Evolutionary conservation across 2,797 vertebrate species (phyloP), one percentile per base, ranked within the genome.

Genomic region (Acomys russatus): DNA sequence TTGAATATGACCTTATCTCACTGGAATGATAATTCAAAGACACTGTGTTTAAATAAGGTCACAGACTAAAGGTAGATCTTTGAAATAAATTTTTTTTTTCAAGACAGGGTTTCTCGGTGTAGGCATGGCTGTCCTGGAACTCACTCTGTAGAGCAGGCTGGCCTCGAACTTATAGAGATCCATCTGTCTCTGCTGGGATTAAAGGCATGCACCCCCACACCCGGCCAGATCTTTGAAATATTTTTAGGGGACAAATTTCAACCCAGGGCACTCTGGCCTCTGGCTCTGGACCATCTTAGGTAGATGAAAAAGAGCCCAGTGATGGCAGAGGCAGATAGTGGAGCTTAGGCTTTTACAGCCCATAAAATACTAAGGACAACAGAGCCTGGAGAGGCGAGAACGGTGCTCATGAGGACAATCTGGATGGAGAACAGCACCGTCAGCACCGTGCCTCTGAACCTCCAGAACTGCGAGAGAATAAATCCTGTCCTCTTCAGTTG

Each of bases 21-120:
- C 30, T 56, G 80, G 73, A 91, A 73, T 92, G 49, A 8, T 76
- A 56, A 23, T 17, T 51, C 84, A 94, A 87, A 96, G 74, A 56
- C 35, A 38, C 38, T 63, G 49, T 76, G 94, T 87, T 71, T 66
- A 95, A 71, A 61, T 86, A 80, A 77, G 49, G 70, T 90, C 64
- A 76, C 1, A 94, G 68, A 64, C 8, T 76, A 35, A 78, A 49
- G 17, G 82, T 54, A 73, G 74, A 73, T 33, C 11, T 38, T 23
- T 38, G 35, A 63, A 25, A 82, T 76, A 44, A n/a, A n/a, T 49
- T 82, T 93, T 11, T 44, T 44, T 44, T 44, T 44, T 44, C 44
- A 44, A 44, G 44, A 44, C 44, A 44, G 44, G 44, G 44, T 44
- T 44, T 44, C 44, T 44, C 44, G 3, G 44, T 44, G 44, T 44